Evolutionary conservation across 2,797 vertebrate genomes (phyloP), one percentile per base, ranked within the genome.

Genomic region (Alca torda): DNA sequence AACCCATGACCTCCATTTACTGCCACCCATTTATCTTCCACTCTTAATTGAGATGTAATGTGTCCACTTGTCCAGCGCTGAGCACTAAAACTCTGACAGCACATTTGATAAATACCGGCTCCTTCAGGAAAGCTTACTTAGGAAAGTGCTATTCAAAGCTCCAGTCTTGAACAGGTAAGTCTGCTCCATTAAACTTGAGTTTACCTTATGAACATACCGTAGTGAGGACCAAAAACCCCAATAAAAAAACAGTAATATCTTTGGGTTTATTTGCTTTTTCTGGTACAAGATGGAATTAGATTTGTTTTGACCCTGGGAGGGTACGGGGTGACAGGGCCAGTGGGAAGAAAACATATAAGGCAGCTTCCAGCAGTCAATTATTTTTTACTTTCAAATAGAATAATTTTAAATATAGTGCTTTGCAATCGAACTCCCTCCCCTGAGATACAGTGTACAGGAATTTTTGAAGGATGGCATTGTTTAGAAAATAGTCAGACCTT

Each of bases 1-100:
- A 87, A 97, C 97, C 96, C 84, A 70, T 92, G 96, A 98, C 96
- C 95, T 85, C 78, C 91, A 89, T 87, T 87, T 93, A 65, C 92
- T 60, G 76, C 61, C 87, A 90, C 31, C 67, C 91, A 96, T 98
- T 97, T 94, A 94, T 98, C 94, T 97, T 96, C 75, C 26, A 25
- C 78, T 92, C 67, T 84, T 98, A 98, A 98, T 86, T 97, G 97
- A 97, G 95, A 97, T 88, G 96, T 91, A 97, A 94, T 6, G 21
- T 95, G 94, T 82, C 91, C 93, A 85, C 90, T 96, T 95, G 92
- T 89, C 96, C 96, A 89, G 91, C 0, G 0, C 12, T 85, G 81
- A 95, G 78, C 39, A 60, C 79, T 90, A 75, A 69, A 91, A 78
- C 91, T 91, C 69, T 50, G 95, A 95, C 74, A 84, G 95, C 61